A percentile compares a stretch with the other conserved stretches of the same genome.
Conservation (phyloP, 2,113 vertebrate species). For the Cromileptes altivelis region DNA sequence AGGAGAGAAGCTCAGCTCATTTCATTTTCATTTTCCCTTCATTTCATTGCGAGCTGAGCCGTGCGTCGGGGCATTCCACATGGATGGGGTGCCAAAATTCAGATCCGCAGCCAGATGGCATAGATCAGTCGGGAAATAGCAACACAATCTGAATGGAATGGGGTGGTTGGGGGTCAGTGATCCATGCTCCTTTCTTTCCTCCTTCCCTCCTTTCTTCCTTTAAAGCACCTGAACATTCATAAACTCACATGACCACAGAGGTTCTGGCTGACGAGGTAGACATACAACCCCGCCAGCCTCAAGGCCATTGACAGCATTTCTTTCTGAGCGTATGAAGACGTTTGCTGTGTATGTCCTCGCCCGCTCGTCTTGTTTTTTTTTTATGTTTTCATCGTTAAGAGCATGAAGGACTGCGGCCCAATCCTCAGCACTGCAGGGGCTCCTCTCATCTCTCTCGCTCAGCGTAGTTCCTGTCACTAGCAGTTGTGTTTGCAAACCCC, state of each 20-base stretch:
- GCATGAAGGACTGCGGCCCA: constrained; percentile 66
- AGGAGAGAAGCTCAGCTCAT: constrained; percentile 77
- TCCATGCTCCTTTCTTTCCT: constrained; percentile 36
- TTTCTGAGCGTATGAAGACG: constrained; percentile 44
- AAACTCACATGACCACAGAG: constrained; percentile 35
- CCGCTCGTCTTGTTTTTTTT: constrained; percentile 28
- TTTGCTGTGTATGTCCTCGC: constrained; percentile 36
- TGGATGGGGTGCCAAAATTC: constrained; percentile 68
- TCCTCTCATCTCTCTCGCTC: constrained; percentile 65
- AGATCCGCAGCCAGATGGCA: constrained; percentile 77
- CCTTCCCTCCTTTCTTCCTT: not conserved
- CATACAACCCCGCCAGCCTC: constrained; percentile 36
- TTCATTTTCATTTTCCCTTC: constrained; percentile 83
- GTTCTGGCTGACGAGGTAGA: constrained; percentile 37
- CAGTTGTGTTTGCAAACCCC: constrained; percentile 72
- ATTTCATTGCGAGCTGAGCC: constrained; percentile 65
- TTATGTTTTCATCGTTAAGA: constrained; percentile 60
- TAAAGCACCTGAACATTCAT: constrained; percentile 39
- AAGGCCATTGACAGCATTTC: constrained; percentile 40
- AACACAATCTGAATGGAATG: constrained; percentile 63
- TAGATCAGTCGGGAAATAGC: constrained; percentile 73
- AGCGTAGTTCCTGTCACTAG: constrained; percentile 60
- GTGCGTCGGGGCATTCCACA: constrained; percentile 68
- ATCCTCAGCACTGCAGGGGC: constrained; percentile 66
- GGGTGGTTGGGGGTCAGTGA: constrained; percentile 52